A percentile compares a stretch with the other conserved stretches of the same genome.
Evolutionary conservation across 2,888 invertebrate species (phyloP).

Genomic region (Nephrotoma appendiculata): DNA sequence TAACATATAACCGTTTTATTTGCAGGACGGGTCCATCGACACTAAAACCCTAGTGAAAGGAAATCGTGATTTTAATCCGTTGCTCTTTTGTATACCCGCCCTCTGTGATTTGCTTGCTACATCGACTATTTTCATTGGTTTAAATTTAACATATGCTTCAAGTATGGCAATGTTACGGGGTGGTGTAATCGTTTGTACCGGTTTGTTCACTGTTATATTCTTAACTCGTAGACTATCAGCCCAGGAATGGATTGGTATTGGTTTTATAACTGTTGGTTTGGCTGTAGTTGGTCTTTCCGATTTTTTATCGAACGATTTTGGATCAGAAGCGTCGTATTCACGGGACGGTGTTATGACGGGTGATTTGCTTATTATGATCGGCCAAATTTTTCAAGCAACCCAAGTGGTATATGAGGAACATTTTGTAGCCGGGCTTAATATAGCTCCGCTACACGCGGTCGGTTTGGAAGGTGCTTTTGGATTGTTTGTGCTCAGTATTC

Average conservation of each 20-base stretch:
- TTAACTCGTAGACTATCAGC: conserved; percentile 46
- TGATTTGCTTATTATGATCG: conserved; percentile 56
- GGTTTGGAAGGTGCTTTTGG: conserved; percentile 88
- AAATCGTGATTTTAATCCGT: conserved; percentile 60
- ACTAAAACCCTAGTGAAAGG: conserved; percentile 50
- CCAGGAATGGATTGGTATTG: conserved; percentile 65
- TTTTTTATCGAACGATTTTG: conserved; percentile 30
- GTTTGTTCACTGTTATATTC: conserved; percentile 70
- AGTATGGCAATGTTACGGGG: conserved; percentile 94
- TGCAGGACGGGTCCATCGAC: conserved; percentile 35
- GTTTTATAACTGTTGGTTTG: conserved; percentile 54
- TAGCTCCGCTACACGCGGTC: conserved; percentile 79
- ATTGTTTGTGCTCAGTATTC: conserved; percentile 41
- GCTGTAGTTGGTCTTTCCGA: conserved; percentile 61
- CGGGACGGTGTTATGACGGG: conserved; percentile 69
- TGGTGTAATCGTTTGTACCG: conserved; percentile 79
- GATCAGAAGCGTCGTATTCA: conserved; percentile 33
- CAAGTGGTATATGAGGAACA: conserved; percentile 96
- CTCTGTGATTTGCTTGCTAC: conserved; percentile 81
- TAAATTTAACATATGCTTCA: conserved; percentile 82
- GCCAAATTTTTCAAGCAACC: conserved; percentile 67
- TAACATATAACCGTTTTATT: background rate
- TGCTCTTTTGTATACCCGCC: conserved; percentile 72
- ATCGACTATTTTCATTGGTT: conserved; percentile 78
- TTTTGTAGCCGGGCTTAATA: conserved; percentile 66